Evolutionary conservation across 1,140 invertebrate species (phyloP), one percentile per base, ranked within the genome.

Genomic region (Brachionus asplanchnoidis): DNA sequence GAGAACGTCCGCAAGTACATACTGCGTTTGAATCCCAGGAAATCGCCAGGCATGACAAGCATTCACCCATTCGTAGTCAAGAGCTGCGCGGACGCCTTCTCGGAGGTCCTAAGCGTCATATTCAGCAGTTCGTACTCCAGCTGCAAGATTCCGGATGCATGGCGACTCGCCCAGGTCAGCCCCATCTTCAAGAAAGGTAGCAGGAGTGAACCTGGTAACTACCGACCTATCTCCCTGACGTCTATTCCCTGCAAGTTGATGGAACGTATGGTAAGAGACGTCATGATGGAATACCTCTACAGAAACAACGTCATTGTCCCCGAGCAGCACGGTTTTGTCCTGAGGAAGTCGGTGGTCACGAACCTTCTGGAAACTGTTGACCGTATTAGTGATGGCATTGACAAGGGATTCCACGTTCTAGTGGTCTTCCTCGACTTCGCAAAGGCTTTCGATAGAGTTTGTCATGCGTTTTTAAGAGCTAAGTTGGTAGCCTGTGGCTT

Each of bases 181-280:
- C 44, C 1, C 23, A 77, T 77, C 73, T 77, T 77, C 73, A 77
- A 77, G 40, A 77, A 77, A 77, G 73, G 73, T 11, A 46, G 44
- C n/a, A 28, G 17, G 40, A 20, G 36, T 36, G 0, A 12, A 7
- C 73, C 73, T 11, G 73, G 32, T 77, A 77, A 77, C n/a, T 77
- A 77, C 73, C 14, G 73, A 9, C 32, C 36, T 28, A 46, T 77
- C 8, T 36, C 26, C 40, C n/a, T 77, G 20, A 77, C 73, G 8
- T 77, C 73, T n/a, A 46, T 77, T 32, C 44, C 73, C 20, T 28
- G 73, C 7, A 77, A 77, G 73, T 28, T 77, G 40, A 20, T 77
- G 36, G 73, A 77, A 50, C 40, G 17, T 50, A 77, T 77, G 20
- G 40, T 77, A 50, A 23, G 20, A 20, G 44, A 46, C 17, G 20